phyloP scores from a whole-genome alignment of 2,113 vertebrate species.

The Tretioscincus oriximinensis region DNA sequence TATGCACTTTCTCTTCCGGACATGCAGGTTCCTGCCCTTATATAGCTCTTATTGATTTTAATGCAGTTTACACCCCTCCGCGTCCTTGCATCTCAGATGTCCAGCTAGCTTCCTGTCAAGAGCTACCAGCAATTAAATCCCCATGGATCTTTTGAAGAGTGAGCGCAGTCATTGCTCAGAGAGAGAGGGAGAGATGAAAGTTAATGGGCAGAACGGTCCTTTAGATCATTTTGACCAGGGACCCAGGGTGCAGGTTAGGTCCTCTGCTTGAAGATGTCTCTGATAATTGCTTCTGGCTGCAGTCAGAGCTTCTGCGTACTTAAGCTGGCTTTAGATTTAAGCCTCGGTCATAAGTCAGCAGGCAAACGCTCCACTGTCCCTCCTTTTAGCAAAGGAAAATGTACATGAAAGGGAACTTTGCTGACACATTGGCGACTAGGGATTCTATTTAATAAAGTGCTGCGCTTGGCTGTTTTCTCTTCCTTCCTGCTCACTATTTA shows the following conservation, averaged over 20 bases:
- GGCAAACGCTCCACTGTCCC: accelerated
- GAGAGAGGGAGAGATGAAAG: not conserved
- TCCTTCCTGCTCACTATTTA: not conserved
- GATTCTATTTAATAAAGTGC: not conserved
- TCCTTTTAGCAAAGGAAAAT: not conserved
- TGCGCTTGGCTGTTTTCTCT: not conserved
- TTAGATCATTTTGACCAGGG: not conserved
- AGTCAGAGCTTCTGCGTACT: not conserved
- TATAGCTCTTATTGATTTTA: not conserved
- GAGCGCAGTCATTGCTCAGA: not conserved
- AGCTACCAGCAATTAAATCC: not conserved
- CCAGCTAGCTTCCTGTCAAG: not conserved
- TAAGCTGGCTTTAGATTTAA: not conserved
- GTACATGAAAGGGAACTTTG: not conserved
- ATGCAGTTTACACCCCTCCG: not conserved
- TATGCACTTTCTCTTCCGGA: too few species aligned
- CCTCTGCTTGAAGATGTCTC: not conserved
- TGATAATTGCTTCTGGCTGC: not conserved
- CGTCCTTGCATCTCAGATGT: not conserved
- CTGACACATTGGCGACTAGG: not conserved
- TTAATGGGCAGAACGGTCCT: not conserved
- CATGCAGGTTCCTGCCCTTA: not conserved
- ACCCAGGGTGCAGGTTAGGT: not conserved
- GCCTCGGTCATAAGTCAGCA: conserved; percentile 1
- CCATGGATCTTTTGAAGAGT: not conserved